A percentile compares a stretch with the other conserved stretches of the same genome.
Conservation (phyloP, 2,113 vertebrate genomes). For the Rutilus rutilus region DNA sequence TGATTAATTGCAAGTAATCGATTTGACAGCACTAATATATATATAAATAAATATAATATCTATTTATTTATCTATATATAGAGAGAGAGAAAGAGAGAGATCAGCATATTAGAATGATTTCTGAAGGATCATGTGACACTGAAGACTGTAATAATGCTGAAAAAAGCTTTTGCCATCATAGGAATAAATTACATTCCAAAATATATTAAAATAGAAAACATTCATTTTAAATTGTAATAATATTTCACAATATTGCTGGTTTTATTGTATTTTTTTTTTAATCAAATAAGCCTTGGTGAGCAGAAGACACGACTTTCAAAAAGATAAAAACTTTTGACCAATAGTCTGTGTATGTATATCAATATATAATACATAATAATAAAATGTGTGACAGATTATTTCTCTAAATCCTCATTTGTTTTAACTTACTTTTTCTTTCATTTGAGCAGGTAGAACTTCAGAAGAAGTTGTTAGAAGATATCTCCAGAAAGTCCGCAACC, state of each 20-base stretch:
- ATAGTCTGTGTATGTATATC: neutral
- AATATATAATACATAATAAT: neutral
- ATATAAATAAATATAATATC: too few relatives aligned
- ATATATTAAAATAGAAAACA: too few relatives aligned
- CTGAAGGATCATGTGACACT: too few relatives aligned
- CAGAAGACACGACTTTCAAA: neutral
- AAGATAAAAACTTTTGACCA: neutral
- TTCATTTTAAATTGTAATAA: neutral
- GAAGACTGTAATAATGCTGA: too few relatives aligned
- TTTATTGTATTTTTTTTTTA: neutral
- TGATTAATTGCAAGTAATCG: too few relatives aligned
- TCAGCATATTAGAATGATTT: too few relatives aligned
- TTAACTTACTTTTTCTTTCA: neutral
- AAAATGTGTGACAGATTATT: neutral
- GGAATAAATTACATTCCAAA: too few relatives aligned
- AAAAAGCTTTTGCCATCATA: too few relatives aligned
- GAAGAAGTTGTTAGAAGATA: conserved; percentile 95
- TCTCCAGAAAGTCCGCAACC: conserved; percentile 93
- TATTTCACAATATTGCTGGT: neutral
- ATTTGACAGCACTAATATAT: too few relatives aligned
- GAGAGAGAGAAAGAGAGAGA: too few relatives aligned
- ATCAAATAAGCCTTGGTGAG: neutral
- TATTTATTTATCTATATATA: too few relatives aligned
- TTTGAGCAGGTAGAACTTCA: conserved; percentile 83
- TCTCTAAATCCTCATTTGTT: neutral